phyloP scores from a whole-genome alignment of 23 tunicate genomes.

The Oikopleura dioica region DNA sequence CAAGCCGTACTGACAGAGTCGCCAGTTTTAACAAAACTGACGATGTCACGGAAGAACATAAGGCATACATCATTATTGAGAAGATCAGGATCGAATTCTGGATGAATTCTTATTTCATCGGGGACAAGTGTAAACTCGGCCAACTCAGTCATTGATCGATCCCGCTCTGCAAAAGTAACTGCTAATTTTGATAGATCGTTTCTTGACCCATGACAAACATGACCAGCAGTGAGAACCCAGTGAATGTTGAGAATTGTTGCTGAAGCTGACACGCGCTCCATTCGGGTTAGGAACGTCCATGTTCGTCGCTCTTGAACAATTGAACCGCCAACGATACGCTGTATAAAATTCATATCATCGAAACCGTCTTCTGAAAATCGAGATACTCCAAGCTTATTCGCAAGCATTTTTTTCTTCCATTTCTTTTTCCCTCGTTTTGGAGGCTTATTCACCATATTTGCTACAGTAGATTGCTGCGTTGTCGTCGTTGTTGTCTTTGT shows the following conservation, averaged over 20 bases:
- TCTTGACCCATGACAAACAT: background rate
- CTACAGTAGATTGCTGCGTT: too few relatives aligned
- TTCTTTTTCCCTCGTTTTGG: too few relatives aligned
- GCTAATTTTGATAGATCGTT: background rate
- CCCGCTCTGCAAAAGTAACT: background rate
- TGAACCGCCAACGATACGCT: slow-evolving; percentile 7
- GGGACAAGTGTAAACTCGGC: background rate
- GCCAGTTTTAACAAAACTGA: background rate
- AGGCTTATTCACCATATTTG: too few relatives aligned
- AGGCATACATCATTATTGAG: slow-evolving; percentile 7
- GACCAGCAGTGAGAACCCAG: slow-evolving; percentile 10
- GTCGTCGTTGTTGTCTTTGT: too few relatives aligned
- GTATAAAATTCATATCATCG: background rate
- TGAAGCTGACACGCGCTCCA: background rate
- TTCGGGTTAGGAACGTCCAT: background rate
- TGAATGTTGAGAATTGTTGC: background rate
- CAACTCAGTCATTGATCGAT: background rate
- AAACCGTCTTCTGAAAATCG: too few relatives aligned
- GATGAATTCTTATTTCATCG: background rate
- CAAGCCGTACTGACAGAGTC: background rate
- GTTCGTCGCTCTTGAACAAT: background rate
- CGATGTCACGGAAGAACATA: background rate
- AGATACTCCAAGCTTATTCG: too few relatives aligned
- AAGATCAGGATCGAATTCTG: background rate
- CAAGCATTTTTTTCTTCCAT: too few relatives aligned